phyloP scores from a whole-genome alignment of 1,140 invertebrate species.

The Drosophila chauvacae region DNA sequence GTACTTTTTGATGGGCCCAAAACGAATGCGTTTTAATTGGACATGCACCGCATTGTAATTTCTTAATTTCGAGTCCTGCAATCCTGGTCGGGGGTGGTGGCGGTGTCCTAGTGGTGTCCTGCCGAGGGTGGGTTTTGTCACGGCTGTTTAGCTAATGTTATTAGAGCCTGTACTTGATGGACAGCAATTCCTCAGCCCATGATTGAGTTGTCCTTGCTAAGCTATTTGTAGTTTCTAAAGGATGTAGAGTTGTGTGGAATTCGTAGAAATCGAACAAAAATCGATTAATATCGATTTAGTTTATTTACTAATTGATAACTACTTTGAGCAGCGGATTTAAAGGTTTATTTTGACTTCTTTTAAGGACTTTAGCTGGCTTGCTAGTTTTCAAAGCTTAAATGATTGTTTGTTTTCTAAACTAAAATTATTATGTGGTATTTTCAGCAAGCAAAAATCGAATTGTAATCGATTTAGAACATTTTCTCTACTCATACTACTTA shows the following conservation, averaged over 20 bases:
- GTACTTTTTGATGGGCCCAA: conserved; percentile 19
- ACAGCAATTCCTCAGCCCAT: background rate
- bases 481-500: background rate
- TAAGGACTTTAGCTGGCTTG: too few relatives aligned
- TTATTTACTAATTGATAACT: background rate
- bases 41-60: conserved; percentile 48
- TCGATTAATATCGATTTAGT: background rate
- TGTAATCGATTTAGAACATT: too few relatives aligned
- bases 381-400: too few relatives aligned
- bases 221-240: background rate
- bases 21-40: conserved; percentile 53
- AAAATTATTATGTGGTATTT: too few relatives aligned
- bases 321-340: too few relatives aligned
- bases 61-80: conserved; percentile 42
- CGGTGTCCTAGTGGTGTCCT: background rate
- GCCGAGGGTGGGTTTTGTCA: conserved; percentile 15
- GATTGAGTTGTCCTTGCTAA: conserved; percentile 2
- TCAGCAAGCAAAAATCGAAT: too few relatives aligned
- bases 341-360: background rate
- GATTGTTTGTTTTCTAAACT: too few relatives aligned
- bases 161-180: conserved; percentile 12
- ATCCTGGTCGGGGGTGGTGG: conserved; percentile 13
- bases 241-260: background rate
- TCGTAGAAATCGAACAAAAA: background rate
- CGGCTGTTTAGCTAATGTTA: conserved; percentile 19